A percentile compares a stretch with the other conserved stretches of the same genome.
These are phyloP conservation scores for Ceraclea dissimilis DNA, from an alignment of 2,888 invertebrate species.

Conservation along the genomic window DNA sequence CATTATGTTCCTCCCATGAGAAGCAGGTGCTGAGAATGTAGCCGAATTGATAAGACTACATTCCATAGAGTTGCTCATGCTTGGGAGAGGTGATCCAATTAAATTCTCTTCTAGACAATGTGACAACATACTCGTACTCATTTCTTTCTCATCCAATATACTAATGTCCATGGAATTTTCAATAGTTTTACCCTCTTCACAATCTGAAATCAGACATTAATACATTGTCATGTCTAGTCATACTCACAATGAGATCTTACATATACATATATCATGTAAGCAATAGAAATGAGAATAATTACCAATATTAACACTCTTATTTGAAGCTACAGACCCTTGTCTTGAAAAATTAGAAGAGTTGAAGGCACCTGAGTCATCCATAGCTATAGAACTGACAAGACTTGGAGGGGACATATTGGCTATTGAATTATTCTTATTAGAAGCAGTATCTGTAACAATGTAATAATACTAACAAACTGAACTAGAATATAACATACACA, in stretches of 20 bases:
- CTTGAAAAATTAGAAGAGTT: conserved; percentile 24
- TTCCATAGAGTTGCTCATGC: conserved; percentile 43
- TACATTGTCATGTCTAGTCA: background rate
- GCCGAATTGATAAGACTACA: conserved; percentile 42
- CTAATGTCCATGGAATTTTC: conserved; percentile 39
- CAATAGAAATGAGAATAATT: background rate
- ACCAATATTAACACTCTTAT: conserved; percentile 4
- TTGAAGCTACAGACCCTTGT: conserved; percentile 19
- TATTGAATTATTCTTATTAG: conserved; percentile 45
- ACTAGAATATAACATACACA: too few species aligned
- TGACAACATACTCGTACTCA: conserved; percentile 47
- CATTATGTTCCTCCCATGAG: conserved; percentile 11
- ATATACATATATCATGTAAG: too few species aligned
- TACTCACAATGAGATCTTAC: too few species aligned
- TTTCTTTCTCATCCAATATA: conserved; percentile 46
- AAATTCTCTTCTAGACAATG: conserved; percentile 45
- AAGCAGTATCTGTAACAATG: conserved; percentile 29
- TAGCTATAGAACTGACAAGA: conserved; percentile 49
- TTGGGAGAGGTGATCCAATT: conserved; percentile 43
- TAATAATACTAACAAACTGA: background rate
- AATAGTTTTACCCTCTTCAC: conserved; percentile 15
- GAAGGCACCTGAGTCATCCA: conserved; percentile 37
- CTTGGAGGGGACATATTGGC: conserved; percentile 50
- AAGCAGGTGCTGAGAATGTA: background rate
- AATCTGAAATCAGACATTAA: conserved; percentile 3